Evolutionary conservation across 2,797 vertebrate species (phyloP), one percentile per base, ranked within the genome.

Genomic region (Falco rusticolus): DNA sequence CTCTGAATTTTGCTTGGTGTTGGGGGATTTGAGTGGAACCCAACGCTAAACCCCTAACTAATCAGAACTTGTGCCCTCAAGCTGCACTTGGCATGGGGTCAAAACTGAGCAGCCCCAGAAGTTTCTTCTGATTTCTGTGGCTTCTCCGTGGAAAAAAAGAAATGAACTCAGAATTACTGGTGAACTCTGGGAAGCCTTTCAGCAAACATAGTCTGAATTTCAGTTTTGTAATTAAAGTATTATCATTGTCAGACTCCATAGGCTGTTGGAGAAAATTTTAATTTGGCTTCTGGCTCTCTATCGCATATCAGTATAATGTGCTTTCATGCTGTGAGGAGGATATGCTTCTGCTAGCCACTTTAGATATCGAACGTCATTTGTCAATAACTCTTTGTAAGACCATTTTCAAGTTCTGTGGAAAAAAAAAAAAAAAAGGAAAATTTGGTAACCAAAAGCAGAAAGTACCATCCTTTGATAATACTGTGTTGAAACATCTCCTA

Each of bases 191-290:
- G 41, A 94, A 90, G 56, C 26, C 57, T 82, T 96, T 87, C 29
- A 84, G 64, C 45, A 63, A 90, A 41, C 51, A 22, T 6, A 17
- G 31, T 13, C 59, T 72, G 66, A 84, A 76, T 79, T 93, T 88
- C 59, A 76, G 59, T 66, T 88, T 88, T 70, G 34, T 84, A 89
- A 91, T 93, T 93, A 90, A 90, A 94, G 70, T 90, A 72, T 75
- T 92, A 76, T 86, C 45, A 16, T 66, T 85, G 48, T 89, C 54
- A 88, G 45, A n/a, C 43, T 88, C 69, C 47, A 65, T 63, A 63
- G 91, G 25, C 50, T 26, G 4, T 51, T 47, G 29, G 28, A 90
- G 59, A 86, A 93, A 89, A 81, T 71, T 78, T 91, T 94, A 25
- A 45, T 87, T 93, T 90, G 80, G 59, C 74, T 94, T 83, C 66